Evolutionary conservation across 2,113 vertebrate species (phyloP).

Genomic region (Uropsilus gracilis): DNA sequence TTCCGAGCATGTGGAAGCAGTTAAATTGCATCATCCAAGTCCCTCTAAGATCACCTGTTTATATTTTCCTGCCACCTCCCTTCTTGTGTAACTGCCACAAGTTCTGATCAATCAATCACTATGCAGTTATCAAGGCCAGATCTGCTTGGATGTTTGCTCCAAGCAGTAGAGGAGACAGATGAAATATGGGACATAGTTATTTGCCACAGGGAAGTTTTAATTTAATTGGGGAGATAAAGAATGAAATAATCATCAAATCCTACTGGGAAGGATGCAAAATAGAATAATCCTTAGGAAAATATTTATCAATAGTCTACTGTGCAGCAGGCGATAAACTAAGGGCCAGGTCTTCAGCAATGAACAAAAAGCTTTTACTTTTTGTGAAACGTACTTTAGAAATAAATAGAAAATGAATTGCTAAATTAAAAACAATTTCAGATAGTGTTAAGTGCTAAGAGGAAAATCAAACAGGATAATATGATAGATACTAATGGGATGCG

Average conservation of each 20-base stretch:
- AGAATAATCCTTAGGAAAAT: neutral
- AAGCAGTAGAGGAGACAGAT: neutral
- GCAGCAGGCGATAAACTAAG: neutral
- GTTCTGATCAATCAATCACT: neutral
- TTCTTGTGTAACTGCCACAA: neutral
- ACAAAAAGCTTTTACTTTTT: neutral
- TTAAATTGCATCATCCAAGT: neutral
- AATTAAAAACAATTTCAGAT: neutral
- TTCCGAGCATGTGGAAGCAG: neutral
- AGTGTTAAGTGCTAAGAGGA: neutral
- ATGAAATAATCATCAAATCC: neutral
- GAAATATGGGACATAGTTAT: neutral
- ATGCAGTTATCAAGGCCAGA: neutral
- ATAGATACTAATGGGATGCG: neutral
- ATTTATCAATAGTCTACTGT: neutral
- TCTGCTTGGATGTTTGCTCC: neutral
- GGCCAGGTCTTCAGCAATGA: neutral
- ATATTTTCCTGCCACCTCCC: neutral
- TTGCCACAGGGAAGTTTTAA: neutral
- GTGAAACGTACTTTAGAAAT: neutral
- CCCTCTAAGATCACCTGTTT: neutral
- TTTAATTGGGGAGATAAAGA: neutral
- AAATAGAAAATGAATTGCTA: neutral
- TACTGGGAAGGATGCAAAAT: neutral
- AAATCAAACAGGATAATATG: neutral